Evolutionary conservation across 2,888 invertebrate species (phyloP), one percentile per base, ranked within the genome.

Genomic region (Ernsta delagoae): DNA sequence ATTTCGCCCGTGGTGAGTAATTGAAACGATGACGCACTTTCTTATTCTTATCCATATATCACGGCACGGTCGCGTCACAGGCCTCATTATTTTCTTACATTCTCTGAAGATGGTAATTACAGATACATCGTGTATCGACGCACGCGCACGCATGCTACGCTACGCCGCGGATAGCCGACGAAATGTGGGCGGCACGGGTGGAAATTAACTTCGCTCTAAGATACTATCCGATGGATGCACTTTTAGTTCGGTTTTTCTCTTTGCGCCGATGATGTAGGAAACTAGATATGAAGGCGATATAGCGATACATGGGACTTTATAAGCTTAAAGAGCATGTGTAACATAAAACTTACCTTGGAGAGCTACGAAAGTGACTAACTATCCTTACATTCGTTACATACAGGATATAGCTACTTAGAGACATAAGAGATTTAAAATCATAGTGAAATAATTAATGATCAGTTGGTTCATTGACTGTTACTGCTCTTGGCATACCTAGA

Each of bases 41-140:
- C 39, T 39, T 59, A n/a, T 68, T 39, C 36, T 64, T 59, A 70
- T 61, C 70, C 71, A 70, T 73, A 73, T 67, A 73, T 72, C 71
- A 74, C 71, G 5, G 48, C 48, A 48, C 6, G 54, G 65, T 39
- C 65, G 70, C 70, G 71, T 73, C 63, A 72, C 73, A 69, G 68
- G 66, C 67, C 75, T 73, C 75, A 73, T 75, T 73, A 75, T 73
- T 73, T 75, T 73, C 69, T 75, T 71, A 70, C 73, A 70, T 72
- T 72, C 70, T 70, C 50, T 63, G 63, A 70, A 78, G 86, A 87
- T 87, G 83, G 69, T 83, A 88, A 90, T 90, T 90, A 89, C 82
- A 80, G 90, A 89, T 90, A 88, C 77, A 77, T 71, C 74, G 71
- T 72, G 70, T 78, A 69, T 78, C 78, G 77, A 77, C 75, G 74